These are phyloP conservation scores for Arctia plantaginis DNA, from an alignment of 2,888 invertebrate genomes.

Conservation along the genomic window DNA sequence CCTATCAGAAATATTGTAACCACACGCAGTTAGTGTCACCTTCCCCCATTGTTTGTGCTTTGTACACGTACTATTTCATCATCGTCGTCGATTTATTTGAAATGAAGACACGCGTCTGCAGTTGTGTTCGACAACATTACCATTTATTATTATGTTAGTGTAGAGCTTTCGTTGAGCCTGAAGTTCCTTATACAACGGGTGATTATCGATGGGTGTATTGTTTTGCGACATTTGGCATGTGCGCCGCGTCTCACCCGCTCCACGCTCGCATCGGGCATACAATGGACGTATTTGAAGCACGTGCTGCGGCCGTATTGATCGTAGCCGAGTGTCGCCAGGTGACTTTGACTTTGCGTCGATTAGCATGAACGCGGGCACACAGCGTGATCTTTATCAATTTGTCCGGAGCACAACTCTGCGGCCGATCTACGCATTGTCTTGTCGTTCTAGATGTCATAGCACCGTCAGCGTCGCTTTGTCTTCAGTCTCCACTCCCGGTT, in stretches of 20 bases:
- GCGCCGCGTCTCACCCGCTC: constrained; percentile 72
- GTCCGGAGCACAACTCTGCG: constrained; percentile 67
- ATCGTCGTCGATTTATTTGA: constrained; percentile 70
- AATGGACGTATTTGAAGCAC: constrained; percentile 80
- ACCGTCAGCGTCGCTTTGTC: constrained; percentile 69
- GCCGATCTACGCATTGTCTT: constrained; percentile 75
- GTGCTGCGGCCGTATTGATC: constrained; percentile 81
- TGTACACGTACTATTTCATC: constrained; percentile 74
- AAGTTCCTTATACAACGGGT: constrained; percentile 71
- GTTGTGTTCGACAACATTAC: constrained; percentile 68
- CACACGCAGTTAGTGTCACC: constrained; percentile 65
- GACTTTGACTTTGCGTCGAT: constrained; percentile 75
- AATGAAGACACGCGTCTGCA: constrained; percentile 71
- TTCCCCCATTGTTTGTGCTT: constrained; percentile 69
- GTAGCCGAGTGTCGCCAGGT: constrained; percentile 68
- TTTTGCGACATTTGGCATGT: constrained; percentile 80
- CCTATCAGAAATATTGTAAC: constrained; percentile 59
- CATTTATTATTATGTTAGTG: constrained; percentile 71
- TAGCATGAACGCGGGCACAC: constrained; percentile 73
- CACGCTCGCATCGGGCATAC: constrained; percentile 77
- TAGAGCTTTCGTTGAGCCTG: constrained; percentile 72
- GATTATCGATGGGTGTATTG: constrained; percentile 82
- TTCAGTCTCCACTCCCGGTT: constrained; percentile 62
- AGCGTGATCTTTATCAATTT: constrained; percentile 79
- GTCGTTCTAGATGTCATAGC: constrained; percentile 72